Conservation (phyloP, 37 sponge, comb jelly and placozoan species). For the Theonella swinhoei region DNA sequence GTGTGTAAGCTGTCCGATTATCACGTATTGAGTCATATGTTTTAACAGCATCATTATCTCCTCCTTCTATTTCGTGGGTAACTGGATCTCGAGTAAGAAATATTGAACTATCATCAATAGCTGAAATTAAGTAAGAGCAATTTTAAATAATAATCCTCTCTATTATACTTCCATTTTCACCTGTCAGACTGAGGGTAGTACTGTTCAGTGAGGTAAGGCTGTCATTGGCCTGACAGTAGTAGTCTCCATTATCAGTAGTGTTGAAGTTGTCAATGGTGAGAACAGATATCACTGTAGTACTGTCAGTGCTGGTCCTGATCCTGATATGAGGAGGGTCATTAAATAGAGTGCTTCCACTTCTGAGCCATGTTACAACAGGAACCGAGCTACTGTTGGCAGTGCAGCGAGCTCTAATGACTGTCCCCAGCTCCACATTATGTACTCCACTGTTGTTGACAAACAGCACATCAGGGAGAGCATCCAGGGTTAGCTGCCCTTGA, state of each 20-base stretch:
- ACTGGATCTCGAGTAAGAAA: neutral
- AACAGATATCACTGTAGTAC: neutral
- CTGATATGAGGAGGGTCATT: conserved; percentile 39
- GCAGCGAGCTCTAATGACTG: conserved; percentile 44
- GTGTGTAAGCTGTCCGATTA: neutral
- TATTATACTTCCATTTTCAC: neutral
- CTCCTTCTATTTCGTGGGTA: neutral
- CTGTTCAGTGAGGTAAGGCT: neutral
- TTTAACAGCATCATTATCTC: neutral
- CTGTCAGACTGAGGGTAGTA: conserved; percentile 3
- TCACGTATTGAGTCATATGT: neutral
- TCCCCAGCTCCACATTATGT: conserved; percentile 18
- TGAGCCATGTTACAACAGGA: conserved; percentile 37
- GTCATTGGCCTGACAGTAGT: conserved; percentile 15
- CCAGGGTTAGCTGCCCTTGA: conserved; percentile 2
- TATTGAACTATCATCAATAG: neutral
- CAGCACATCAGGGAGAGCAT: conserved; percentile 13
- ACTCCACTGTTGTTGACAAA: neutral
- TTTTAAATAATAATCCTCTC: neutral
- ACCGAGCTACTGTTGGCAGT: conserved; percentile 4
- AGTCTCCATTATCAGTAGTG: conserved; percentile 19
- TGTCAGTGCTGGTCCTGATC: conserved; percentile 1
- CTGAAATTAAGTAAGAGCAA: neutral
- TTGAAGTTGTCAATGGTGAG: conserved; percentile 27
- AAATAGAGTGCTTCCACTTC: neutral